phyloP scores from a whole-genome alignment of 2,888 invertebrate genomes.

The Isotomurus palustris region DNA sequence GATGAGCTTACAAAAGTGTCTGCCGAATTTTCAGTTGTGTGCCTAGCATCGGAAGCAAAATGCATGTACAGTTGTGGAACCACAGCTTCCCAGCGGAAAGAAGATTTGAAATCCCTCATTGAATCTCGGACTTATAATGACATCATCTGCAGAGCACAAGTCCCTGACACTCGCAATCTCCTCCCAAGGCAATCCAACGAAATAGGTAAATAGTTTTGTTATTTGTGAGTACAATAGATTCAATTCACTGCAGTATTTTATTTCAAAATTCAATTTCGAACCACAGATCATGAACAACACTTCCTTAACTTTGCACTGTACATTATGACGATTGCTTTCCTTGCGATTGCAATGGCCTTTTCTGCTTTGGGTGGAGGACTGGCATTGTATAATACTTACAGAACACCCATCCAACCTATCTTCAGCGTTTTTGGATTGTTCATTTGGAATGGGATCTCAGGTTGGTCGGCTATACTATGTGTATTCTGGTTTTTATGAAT shows the following conservation, averaged over 20 bases:
- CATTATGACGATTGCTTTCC: constrained; percentile 25
- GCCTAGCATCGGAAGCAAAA: constrained; percentile 14
- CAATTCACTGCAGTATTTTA: not conserved
- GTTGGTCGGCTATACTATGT: too few species aligned
- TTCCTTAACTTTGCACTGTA: constrained; percentile 37
- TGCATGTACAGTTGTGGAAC: constrained; percentile 42
- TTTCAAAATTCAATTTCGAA: not conserved
- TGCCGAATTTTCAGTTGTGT: constrained; percentile 27
- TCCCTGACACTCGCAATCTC: not conserved
- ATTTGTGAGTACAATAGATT: constrained; percentile 1
- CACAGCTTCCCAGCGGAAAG: constrained; percentile 14
- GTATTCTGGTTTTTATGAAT: too few species aligned
- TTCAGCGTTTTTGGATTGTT: constrained; percentile 38
- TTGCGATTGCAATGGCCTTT: constrained; percentile 28
- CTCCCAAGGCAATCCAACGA: not conserved
- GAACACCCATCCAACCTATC: constrained; percentile 37
- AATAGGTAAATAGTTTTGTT: not conserved
- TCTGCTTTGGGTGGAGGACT: constrained; percentile 20
- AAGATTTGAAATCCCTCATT: constrained; percentile 24
- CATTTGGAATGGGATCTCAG: constrained; percentile 41
- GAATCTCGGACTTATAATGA: not conserved
- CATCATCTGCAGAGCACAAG: not conserved
- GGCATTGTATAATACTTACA: constrained; percentile 37
- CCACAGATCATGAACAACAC: not conserved
- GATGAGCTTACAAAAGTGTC: not conserved